phyloP scores from a whole-genome alignment of 2,888 invertebrate genomes.

The Dexiosoma caninum region DNA sequence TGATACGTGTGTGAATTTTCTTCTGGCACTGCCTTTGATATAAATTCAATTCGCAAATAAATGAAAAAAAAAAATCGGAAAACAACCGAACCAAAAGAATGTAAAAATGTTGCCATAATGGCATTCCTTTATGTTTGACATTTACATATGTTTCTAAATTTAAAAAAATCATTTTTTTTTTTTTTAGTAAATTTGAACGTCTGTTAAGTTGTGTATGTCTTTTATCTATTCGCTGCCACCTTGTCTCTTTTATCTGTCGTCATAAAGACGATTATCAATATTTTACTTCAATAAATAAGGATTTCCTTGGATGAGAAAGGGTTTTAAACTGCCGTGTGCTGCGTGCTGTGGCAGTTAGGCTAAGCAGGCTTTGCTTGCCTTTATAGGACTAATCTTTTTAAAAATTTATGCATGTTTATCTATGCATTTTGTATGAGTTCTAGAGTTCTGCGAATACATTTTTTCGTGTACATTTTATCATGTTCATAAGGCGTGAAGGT shows the following conservation, averaged over 20 bases:
- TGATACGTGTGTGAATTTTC: conserved; percentile 9
- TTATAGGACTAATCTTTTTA: not conserved
- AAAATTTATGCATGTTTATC: not conserved
- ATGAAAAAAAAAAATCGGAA: too few species aligned
- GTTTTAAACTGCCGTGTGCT: conserved; percentile 26
- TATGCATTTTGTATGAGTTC: not conserved
- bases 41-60: not conserved
- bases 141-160: not conserved
- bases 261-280: conserved; percentile 3
- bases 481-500: too few species aligned
- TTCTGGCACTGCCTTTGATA: not conserved
- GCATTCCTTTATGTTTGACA: conserved; percentile 34
- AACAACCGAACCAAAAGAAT: not conserved
- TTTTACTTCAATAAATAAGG: conserved; percentile 38
- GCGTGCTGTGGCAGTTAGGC: conserved; percentile 10
- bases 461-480: too few species aligned
- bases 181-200: not conserved
- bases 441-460: too few species aligned
- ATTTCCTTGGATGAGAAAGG: not conserved
- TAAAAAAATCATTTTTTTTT: not conserved
- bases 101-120: conserved; percentile 26
- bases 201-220: conserved; percentile 2
- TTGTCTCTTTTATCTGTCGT: not conserved
- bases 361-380: conserved; percentile 27
- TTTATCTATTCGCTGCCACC: conserved; percentile 5